Percentiles rank a stretch among this genome's conserved stretches.
Evolutionary conservation across 2,113 vertebrate species (phyloP).

Genomic region (Ascaphus truei): DNA sequence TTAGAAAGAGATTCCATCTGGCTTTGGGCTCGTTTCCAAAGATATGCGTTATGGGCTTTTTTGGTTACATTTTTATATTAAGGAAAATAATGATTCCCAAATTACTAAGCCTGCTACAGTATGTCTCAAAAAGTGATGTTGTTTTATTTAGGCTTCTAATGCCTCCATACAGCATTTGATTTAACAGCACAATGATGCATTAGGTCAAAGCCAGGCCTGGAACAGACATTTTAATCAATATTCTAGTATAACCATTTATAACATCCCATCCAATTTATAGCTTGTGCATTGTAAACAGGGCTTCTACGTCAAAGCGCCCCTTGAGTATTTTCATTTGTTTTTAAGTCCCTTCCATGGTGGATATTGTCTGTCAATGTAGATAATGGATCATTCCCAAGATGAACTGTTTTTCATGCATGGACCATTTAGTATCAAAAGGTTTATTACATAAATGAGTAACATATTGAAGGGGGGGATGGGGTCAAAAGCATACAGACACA

Average conservation of each 20-base stretch:
- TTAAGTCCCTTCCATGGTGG: neutral
- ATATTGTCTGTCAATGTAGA: neutral
- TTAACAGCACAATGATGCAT: too few species aligned
- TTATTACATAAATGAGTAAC: neutral
- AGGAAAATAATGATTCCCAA: neutral
- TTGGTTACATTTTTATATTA: neutral
- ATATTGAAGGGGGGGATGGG: neutral
- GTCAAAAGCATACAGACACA: too few species aligned
- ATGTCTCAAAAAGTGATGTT: too few species aligned
- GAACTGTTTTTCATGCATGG: neutral
- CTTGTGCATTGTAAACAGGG: too few species aligned
- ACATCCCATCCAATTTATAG: too few species aligned
- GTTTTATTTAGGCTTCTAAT: too few species aligned
- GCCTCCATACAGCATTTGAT: too few species aligned
- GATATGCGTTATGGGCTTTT: slow-evolving; percentile 1
- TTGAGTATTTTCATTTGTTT: too few species aligned
- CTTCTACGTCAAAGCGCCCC: too few species aligned
- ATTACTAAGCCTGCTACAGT: neutral
- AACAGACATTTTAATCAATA: too few species aligned
- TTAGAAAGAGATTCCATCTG: neutral
- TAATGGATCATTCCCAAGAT: neutral
- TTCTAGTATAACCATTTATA: too few species aligned
- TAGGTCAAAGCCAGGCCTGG: too few species aligned
- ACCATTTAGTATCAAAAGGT: neutral
- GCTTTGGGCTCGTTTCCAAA: neutral